Percentiles rank a stretch among this genome's conserved stretches.
Conservation (phyloP, 2,888 invertebrate genomes). For the Pheosia gnoma region DNA sequence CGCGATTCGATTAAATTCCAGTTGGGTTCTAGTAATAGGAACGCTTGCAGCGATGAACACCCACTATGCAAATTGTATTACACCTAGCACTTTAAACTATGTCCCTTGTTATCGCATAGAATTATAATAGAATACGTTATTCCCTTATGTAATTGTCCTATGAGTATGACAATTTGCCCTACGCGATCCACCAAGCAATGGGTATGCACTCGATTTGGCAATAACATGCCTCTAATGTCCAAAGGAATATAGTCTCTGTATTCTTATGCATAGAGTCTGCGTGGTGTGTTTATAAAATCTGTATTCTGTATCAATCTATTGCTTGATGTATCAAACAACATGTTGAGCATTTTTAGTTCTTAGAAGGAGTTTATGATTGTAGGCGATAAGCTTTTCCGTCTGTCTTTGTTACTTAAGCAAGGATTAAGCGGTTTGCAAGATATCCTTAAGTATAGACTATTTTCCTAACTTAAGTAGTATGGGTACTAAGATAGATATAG, state of each 20-base stretch:
- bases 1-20: too few relatives aligned
- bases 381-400: not conserved
- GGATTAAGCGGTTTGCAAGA: too few relatives aligned
- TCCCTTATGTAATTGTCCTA: constrained; percentile 44
- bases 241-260: constrained; percentile 10
- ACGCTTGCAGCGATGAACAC: too few relatives aligned
- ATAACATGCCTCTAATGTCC: constrained; percentile 13
- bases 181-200: constrained; percentile 32
- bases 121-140: constrained; percentile 54
- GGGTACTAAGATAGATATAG: too few relatives aligned
- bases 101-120: constrained; percentile 41
- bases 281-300: not conserved
- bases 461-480: too few relatives aligned
- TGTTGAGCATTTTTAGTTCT: not conserved
- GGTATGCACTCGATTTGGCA: constrained; percentile 33
- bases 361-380: not conserved
- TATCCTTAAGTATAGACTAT: too few relatives aligned
- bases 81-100: constrained; percentile 27
- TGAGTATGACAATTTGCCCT: constrained; percentile 27
- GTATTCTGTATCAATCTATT: constrained; percentile 11
- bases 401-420: too few relatives aligned
- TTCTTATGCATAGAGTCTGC: not conserved
- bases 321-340: constrained; percentile 18
- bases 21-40: too few relatives aligned
- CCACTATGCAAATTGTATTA: too few relatives aligned